Evolutionary conservation across 1,140 invertebrate species (phyloP).

Genomic region (Brachionus asplanchnoidis): DNA sequence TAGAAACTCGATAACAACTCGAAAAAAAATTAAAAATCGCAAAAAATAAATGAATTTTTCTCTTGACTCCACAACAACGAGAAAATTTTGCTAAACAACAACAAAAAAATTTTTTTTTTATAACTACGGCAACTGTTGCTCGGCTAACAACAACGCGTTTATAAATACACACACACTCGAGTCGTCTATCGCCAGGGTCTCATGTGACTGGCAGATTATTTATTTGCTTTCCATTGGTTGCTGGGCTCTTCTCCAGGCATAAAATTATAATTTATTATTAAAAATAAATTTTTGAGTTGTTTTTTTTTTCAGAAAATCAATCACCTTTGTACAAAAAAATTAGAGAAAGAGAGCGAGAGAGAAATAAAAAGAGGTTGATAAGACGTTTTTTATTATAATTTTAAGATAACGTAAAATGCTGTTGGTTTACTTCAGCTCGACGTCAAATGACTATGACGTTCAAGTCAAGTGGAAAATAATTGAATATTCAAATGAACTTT

Average conservation of each 20-base stretch:
- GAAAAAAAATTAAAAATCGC: constrained; percentile 7
- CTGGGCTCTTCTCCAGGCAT: neutral
- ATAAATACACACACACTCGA: neutral
- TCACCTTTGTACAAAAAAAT: constrained; percentile 12
- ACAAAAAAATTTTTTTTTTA: neutral
- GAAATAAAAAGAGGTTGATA: neutral
- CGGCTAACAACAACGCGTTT: constrained; percentile 18
- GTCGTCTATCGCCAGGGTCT: neutral
- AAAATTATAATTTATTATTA: constrained; percentile 36
- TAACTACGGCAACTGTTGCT: constrained; percentile 39
- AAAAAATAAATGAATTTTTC: constrained; percentile 16
- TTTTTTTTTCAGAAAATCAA: constrained; percentile 24
- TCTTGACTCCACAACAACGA: constrained; percentile 18
- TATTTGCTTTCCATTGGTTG: neutral
- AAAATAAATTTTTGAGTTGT: neutral
- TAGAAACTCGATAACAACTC: constrained; percentile 23
- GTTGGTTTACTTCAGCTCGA: neutral
- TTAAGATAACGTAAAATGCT: constrained; percentile 7
- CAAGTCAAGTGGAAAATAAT: constrained; percentile 37
- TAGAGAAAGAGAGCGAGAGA: neutral
- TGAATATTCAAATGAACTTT: constrained; percentile 11
- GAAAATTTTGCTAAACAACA: neutral
- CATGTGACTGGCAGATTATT: constrained; percentile 9
- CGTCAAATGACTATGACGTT: neutral
- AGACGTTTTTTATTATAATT: constrained; percentile 8